Percentiles rank a stretch among this genome's conserved stretches.
These are phyloP conservation scores for Eurypyga helias DNA, from an alignment of 2,113 vertebrate species.

Conservation along the genomic window DNA sequence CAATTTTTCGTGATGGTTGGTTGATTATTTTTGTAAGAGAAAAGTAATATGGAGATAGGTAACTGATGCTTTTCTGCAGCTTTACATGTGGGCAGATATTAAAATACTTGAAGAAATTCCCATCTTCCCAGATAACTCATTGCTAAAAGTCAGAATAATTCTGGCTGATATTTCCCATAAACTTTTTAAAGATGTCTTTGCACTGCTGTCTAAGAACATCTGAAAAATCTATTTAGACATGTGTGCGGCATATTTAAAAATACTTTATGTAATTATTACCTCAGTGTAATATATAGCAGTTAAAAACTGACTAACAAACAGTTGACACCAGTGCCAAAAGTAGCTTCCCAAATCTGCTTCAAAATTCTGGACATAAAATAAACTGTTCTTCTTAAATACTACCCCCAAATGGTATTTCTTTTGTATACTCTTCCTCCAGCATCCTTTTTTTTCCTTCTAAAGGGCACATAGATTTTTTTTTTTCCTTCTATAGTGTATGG, in stretches of 20 bases:
- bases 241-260: not conserved
- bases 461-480: not conserved
- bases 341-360: not conserved
- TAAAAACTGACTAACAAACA: not conserved
- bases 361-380: not conserved
- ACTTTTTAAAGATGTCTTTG: not conserved
- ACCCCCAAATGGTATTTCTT: not conserved
- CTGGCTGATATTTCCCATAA: not conserved
- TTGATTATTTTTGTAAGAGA: not conserved
- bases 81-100: not conserved
- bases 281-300: not conserved
- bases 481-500: accelerated
- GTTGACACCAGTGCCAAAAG: not conserved
- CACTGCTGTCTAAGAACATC: not conserved
- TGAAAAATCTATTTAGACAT: not conserved
- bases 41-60: not conserved
- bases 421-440: not conserved
- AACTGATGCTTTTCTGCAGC: not conserved
- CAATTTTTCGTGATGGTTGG: not conserved
- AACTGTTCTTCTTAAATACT: not conserved
- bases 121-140: not conserved
- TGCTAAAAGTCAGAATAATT: not conserved
- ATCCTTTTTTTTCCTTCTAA: not conserved
- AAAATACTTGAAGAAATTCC: not conserved
- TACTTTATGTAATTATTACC: not conserved